Evolutionary conservation across 2,888 invertebrate genomes (phyloP), one percentile per base, ranked within the genome.

Genomic region (Drosophila sordidapex): DNA sequence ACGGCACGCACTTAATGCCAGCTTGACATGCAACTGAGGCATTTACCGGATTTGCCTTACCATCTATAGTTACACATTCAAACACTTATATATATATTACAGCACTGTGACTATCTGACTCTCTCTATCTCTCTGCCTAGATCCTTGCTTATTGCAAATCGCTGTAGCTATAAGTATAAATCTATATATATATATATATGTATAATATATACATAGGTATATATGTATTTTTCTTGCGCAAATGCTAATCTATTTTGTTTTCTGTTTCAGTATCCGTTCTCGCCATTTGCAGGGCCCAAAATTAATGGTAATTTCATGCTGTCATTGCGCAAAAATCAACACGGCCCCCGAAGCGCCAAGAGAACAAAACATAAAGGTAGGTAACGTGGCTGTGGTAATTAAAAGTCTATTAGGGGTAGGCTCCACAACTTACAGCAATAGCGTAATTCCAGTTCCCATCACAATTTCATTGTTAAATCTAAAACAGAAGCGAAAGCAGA

Each of bases 251-350:
- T 78, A 81, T 81, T 77, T 75, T 64, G 43, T 51, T 76, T 70
- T 61, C 59, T 70, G 56, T 66, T 66, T 73, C 64, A 52, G 73
- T 57, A 73, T 68, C 70, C 60, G 29, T 43, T 66, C 69, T 65
- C 46, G 56, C 48, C 51, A 65, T 62, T 74, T 66, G 48, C 79
- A 79, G 79, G 36, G 51, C 35, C 58, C 51, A 56, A 75, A 68
- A 74, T 81, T 79, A 70, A 79, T 83, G 83, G 70, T 83, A 81
- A 81, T 83, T 86, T 74, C 73, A 66, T 75, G 83, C 79, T 76
- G 81, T 70, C 76, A 76, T 76, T 79, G 73, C 76, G 81, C 73
- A 75, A 79, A 81, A 79, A 87, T 82, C 79, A 70, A 79, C 82
- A 78, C 67, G 76, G 78, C 78, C 60, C 74, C 64, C 68, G 48